phyloP scores from a whole-genome alignment of 2,888 invertebrate species.

The Trilocha varians region DNA sequence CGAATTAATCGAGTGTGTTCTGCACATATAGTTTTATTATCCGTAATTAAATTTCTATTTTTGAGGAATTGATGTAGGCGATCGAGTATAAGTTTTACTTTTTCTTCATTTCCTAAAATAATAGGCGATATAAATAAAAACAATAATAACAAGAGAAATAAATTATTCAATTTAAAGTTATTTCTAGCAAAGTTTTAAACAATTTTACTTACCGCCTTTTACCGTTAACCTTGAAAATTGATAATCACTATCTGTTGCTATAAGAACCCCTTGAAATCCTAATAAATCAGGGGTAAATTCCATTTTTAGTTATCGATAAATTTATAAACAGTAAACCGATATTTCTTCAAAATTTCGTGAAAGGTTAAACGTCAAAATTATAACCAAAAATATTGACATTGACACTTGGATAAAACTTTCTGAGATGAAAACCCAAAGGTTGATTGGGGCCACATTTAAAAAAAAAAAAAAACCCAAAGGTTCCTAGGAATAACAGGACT shows the following conservation, averaged over 20 bases:
- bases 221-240: conserved; percentile 40
- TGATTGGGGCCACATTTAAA: too few relatives aligned
- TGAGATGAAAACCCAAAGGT: too few relatives aligned
- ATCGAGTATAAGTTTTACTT: conserved; percentile 34
- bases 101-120: conserved; percentile 55
- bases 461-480: too few relatives aligned
- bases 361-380: too few relatives aligned
- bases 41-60: conserved; percentile 31
- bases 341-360: not conserved
- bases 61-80: conserved; percentile 34
- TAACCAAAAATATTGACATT: not conserved
- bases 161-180: too few relatives aligned
- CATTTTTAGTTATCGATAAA: conserved; percentile 21
- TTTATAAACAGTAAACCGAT: not conserved
- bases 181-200: too few relatives aligned
- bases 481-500: too few relatives aligned
- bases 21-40: conserved; percentile 20
- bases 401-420: too few relatives aligned
- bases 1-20: conserved; percentile 25
- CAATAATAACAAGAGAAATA: not conserved
- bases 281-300: conserved; percentile 49
- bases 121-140: conserved; percentile 1
- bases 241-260: conserved; percentile 47
- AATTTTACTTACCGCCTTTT: conserved; percentile 43
- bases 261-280: conserved; percentile 50